phyloP scores from a whole-genome alignment of 2,113 vertebrate species.

The Eleginops maclovinus region DNA sequence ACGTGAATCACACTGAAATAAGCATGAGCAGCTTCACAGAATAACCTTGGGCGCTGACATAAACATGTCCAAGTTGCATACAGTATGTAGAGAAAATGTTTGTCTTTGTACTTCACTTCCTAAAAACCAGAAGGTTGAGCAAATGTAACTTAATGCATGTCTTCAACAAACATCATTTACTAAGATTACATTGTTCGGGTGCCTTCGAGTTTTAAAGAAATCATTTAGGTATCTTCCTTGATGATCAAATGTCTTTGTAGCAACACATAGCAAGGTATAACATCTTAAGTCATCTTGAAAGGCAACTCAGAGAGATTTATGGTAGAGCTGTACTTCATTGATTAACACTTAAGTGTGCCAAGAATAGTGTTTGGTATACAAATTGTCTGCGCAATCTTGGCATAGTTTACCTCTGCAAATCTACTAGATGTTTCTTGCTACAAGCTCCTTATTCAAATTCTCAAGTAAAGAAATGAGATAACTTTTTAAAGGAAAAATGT shows the following conservation, averaged over 20 bases:
- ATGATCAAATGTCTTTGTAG: conserved; percentile 12
- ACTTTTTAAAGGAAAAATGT: conserved; percentile 12
- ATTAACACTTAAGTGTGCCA: conserved; percentile 20
- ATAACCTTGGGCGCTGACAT: not conserved
- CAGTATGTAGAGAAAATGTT: conserved; percentile 7
- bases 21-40: conserved; percentile 4
- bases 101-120: conserved; percentile 7
- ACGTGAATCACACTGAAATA: conserved; percentile 40
- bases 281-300: conserved; percentile 20
- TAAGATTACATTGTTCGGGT: not conserved
- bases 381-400: conserved; percentile 15
- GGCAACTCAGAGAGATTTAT: conserved; percentile 32
- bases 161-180: conserved; percentile 23
- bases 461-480: conserved; percentile 9
- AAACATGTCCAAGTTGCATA: conserved; percentile 32
- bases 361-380: conserved; percentile 42
- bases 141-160: conserved; percentile 14
- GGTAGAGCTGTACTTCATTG: conserved; percentile 17
- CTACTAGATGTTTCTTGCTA: conserved; percentile 2
- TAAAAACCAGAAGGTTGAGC: not conserved
- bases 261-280: conserved; percentile 11
- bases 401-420: not conserved
- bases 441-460: not conserved
- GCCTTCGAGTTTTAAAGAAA: conserved; percentile 34
- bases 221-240: conserved; percentile 6